Conservation (phyloP, 1,140 invertebrate species). For the Rhyacophila brunnea region DNA sequence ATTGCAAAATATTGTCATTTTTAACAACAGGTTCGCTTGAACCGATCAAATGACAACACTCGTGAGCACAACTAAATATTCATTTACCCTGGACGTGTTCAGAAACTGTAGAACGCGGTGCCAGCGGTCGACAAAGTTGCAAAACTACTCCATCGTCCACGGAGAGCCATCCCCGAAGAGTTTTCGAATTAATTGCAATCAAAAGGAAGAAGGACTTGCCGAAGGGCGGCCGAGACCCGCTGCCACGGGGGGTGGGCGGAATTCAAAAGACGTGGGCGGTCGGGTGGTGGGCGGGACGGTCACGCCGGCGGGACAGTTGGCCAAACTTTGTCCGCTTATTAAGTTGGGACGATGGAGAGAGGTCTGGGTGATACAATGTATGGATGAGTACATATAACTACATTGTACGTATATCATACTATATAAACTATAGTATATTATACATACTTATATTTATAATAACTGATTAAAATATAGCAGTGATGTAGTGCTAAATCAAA, state of each 20-base stretch:
- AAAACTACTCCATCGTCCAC: neutral
- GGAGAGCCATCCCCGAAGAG: neutral
- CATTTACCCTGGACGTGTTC: too few species aligned
- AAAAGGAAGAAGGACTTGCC: constrained; percentile 47
- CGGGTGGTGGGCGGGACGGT: neutral
- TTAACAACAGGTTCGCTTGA: too few species aligned
- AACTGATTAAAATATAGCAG: too few species aligned
- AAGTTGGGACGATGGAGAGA: neutral
- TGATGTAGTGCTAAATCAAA: too few species aligned
- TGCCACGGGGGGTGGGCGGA: neutral
- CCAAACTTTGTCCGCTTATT: neutral
- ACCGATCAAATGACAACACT: too few species aligned
- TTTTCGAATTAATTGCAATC: constrained; percentile 56
- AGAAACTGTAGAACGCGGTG: too few species aligned
- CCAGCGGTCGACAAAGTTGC: neutral
- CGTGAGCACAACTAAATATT: too few species aligned
- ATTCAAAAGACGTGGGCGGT: neutral
- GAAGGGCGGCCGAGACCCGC: neutral
- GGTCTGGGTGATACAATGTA: neutral
- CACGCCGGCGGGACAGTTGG: neutral
- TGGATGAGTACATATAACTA: neutral
- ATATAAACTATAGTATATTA: too few species aligned
- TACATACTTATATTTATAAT: too few species aligned
- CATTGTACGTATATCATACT: too few species aligned
- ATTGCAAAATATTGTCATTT: too few species aligned